Base-by-base conservation (phyloP, 1,140 invertebrate species). In the Drosophila parabipectinata region DNA sequence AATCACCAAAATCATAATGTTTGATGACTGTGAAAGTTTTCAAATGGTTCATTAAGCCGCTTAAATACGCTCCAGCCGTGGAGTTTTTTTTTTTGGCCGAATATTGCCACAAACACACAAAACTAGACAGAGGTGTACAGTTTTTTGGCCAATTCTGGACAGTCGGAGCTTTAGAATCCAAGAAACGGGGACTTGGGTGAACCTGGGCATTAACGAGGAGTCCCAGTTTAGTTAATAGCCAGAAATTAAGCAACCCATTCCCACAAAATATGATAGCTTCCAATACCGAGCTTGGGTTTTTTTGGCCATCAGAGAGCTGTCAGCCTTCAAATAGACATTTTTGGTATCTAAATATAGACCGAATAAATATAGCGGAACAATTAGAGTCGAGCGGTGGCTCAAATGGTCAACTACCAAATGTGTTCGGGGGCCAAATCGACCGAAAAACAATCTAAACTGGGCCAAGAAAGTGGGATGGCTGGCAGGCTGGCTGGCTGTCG, bases 1-100 rank as follows among this genome's bases (percentile, higher is more conserved):
- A 87, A 77, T 87, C 73, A 60, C 73, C 79, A 66, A 84, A 77
- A 85, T 85, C 78, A 82, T 88, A 75, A 88, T 76, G 72, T 76
- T 67, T 87, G 82, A 87, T 82, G 64, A 77, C 78, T 87, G 82
- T 87, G 82, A 87, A 87, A 87, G 83, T 87, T 88, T 76, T 66
- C 79, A 60, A 85, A 82, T 87, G 83, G 74, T 82, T 87, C 78
- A 87, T 87, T 87, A 87, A 87, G 82, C 82, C 54, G 83, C 82
- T 87, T 88, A 88, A 75, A 71, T 87, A 63, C 68, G 62, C 66
- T 68, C 30, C 69, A 53, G 12, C 37, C 26, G 6, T 26, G 26
- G 28, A 47, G 7, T 47, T 18, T 24, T 56, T 67, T 47, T 12
- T 21, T 21, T 21, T 21, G 2, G 21, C 21, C 21, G 21, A 21